Evolutionary conservation across 1,140 invertebrate genomes (phyloP), one percentile per base, ranked within the genome.

Genomic region (Ips nitidus): DNA sequence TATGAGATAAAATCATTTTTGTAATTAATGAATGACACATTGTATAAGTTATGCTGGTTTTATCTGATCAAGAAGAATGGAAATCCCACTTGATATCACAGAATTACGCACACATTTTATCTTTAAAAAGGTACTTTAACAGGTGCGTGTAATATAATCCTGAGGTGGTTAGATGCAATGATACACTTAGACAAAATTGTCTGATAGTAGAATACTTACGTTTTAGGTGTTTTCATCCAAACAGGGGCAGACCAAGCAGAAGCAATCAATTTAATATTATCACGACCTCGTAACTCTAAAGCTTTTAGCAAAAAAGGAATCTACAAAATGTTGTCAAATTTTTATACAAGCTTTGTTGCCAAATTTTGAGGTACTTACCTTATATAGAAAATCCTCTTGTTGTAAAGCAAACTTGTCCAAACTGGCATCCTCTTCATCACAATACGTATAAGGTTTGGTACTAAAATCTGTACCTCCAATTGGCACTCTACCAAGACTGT

Each of bases 401-500:
- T 77, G 71, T n/a, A 85, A 75, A 1, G 55, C 2, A 60, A 84
- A 84, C 6, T 79, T n/a, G 8, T 71, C 36, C 3, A 84, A 70
- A 0, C 61, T 5, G 3, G 41, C 6, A 70, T 84, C 83, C 41
- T 61, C 36, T 0, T 47, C 68, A 53, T 92, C 90, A 76, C 89
- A 88, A 75, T 91, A 91, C 0, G 90, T 86, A 75, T 94, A 94
- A 1, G 79, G 74, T 52, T 83, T 83, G 1, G 83, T 86, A 1
- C 91, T 93, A 75, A 92, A 92, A 80, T 97, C 94, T 73, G 86
- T 87, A n/a, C 92, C 93, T n/a, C 87, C 94, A 52, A 97, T 94
- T 1, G 94, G 91, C 1, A 92, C 85, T 53, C 93, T 79, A 22
- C 89, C 87, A 60, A 94, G 76, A 66, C 86, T 91, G 78, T 95